Percentiles rank a stretch among this genome's conserved stretches.
These are phyloP conservation scores for Meriones psammophilus DNA, from an alignment of 2,797 vertebrate species.

Conservation along the genomic window DNA sequence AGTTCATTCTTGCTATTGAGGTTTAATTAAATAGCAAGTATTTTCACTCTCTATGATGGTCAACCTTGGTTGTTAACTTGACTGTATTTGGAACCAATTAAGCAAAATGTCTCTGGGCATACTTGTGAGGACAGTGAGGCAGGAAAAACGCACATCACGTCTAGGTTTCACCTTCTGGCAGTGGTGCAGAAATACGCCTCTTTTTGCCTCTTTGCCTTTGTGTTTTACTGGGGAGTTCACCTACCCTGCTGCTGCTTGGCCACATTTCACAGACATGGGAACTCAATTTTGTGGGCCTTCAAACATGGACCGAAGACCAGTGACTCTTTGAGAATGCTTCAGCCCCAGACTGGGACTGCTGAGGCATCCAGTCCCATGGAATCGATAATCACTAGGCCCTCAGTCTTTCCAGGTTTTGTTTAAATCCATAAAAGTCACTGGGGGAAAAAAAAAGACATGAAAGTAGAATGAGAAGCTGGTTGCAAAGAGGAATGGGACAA, in stretches of 20 bases:
- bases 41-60: conserved; percentile 8
- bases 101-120: background rate
- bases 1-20: background rate
- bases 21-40: background rate
- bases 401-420: background rate
- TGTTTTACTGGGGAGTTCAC: background rate
- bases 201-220: background rate
- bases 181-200: background rate
- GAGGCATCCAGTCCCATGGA: background rate
- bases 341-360: background rate
- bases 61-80: background rate
- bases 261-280: background rate
- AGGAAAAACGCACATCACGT: background rate
- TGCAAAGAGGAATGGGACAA: background rate
- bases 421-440: background rate
- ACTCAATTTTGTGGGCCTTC: background rate
- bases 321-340: background rate
- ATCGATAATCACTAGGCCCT: background rate
- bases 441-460: too few relatives aligned
- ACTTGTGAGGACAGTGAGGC: background rate
- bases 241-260: background rate
- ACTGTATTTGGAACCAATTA: background rate
- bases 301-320: background rate
- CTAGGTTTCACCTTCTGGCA: background rate
- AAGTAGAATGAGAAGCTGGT: background rate